phyloP scores from a whole-genome alignment of 2,113 vertebrate genomes.

The Bos indicus region DNA sequence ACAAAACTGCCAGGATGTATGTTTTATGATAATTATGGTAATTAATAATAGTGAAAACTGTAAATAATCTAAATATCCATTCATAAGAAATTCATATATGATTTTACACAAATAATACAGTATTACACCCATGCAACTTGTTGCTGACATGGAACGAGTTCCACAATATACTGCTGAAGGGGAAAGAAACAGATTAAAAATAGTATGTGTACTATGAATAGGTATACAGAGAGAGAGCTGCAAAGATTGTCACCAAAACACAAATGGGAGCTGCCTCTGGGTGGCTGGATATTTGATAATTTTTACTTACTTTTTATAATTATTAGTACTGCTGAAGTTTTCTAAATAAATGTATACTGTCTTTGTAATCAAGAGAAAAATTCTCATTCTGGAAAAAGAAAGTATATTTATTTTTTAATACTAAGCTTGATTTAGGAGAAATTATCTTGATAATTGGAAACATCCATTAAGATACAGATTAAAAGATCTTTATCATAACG shows the following conservation, averaged over 20 bases:
- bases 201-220: neutral
- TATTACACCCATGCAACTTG: neutral
- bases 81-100: neutral
- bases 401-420: slow-evolving; percentile 29
- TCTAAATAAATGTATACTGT: neutral
- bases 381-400: neutral
- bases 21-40: neutral
- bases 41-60: neutral
- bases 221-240: neutral
- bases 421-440: neutral
- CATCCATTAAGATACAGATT: neutral
- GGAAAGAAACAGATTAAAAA: neutral
- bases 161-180: neutral
- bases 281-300: neutral
- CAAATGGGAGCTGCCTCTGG: neutral
- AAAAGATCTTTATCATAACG: neutral
- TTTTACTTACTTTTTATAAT: neutral
- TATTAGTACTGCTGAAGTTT: neutral
- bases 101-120: neutral
- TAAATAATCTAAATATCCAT: neutral
- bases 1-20: neutral
- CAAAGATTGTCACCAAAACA: neutral
- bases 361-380: slow-evolving; percentile 3
- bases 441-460: slow-evolving; percentile 15
- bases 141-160: neutral